phyloP scores from a whole-genome alignment of 2,797 vertebrate species.

The Hippopotamyrus pictus region DNA sequence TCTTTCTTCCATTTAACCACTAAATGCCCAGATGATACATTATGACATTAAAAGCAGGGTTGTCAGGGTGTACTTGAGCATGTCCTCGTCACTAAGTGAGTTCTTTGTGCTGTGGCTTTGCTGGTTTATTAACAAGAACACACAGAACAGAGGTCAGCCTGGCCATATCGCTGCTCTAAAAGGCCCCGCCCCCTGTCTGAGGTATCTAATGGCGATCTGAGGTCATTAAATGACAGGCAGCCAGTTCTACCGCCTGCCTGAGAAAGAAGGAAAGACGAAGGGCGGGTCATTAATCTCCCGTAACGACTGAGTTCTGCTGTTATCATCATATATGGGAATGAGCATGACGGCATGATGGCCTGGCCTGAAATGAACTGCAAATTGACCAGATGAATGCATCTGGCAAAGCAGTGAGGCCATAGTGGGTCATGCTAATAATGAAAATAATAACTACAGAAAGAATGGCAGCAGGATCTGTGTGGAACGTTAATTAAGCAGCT shows the following conservation, averaged over 20 bases:
- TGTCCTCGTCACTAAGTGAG: neutral
- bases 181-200: neutral
- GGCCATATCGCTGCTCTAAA: neutral
- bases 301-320: neutral
- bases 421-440: constrained; percentile 1
- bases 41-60: neutral
- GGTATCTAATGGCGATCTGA: neutral
- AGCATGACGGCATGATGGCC: constrained; percentile 11
- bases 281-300: neutral
- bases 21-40: neutral
- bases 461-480: neutral
- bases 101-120: neutral
- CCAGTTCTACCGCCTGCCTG: neutral
- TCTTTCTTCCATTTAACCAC: neutral
- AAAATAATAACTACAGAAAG: constrained; percentile 2
- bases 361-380: constrained; percentile 11
- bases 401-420: neutral
- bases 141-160: neutral
- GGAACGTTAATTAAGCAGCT: neutral
- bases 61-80: neutral
- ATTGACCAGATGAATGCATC: constrained; percentile 18
- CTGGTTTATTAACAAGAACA: neutral
- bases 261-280: neutral
- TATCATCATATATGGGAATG: constrained; percentile 5
- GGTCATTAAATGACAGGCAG: constrained; percentile 4